phyloP scores from a whole-genome alignment of 2,113 vertebrate species.

The Meles meles region DNA sequence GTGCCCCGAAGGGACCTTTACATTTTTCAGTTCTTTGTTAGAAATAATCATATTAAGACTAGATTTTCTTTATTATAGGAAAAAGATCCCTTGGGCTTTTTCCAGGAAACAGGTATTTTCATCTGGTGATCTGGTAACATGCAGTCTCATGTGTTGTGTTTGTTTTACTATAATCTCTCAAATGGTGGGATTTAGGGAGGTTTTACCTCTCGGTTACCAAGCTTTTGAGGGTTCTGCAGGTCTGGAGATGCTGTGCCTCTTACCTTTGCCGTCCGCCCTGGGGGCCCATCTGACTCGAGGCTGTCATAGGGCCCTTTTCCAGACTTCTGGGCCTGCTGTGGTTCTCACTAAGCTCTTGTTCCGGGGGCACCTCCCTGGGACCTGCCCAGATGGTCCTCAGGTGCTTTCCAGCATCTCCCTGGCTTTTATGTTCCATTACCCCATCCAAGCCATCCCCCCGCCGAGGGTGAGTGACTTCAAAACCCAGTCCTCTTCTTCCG shows the following conservation, averaged over 20 bases:
- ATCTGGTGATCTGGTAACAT: not conserved
- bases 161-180: not conserved
- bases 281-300: not conserved
- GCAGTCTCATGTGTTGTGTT: not conserved
- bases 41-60: not conserved
- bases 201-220: not conserved
- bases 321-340: accelerated
- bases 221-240: not conserved
- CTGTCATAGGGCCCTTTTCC: not conserved
- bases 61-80: not conserved
- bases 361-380: accelerated
- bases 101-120: not conserved
- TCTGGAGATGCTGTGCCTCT: not conserved
- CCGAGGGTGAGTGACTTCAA: not conserved
- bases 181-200: not conserved
- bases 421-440: not conserved
- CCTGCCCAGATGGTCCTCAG: not conserved
- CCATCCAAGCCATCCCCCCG: not conserved
- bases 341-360: not conserved
- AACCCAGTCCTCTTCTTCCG: not conserved
- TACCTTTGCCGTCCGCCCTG: accelerated
- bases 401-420: not conserved
- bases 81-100: not conserved
- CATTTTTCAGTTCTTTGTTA: not conserved
- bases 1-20: not conserved